Evolutionary conservation across 1,140 invertebrate genomes (phyloP).

Genomic region (Aporrectodea caliginosa): DNA sequence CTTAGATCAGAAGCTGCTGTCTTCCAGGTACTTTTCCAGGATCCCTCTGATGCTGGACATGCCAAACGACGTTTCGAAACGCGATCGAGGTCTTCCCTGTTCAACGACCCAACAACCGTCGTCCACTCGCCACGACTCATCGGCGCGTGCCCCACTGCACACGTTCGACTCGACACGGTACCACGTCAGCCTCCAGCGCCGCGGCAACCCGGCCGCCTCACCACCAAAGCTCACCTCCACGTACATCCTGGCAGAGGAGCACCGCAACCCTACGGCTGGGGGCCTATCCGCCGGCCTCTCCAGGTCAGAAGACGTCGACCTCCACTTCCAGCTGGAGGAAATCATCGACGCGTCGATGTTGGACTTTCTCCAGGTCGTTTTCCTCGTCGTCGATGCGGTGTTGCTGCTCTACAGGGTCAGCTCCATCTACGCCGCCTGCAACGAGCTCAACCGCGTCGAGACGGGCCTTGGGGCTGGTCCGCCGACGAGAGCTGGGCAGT

Average conservation of each 20-base stretch:
- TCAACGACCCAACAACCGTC: too few species aligned
- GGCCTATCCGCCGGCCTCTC: too few species aligned
- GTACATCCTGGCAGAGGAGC: neutral
- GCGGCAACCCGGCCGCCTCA: neutral
- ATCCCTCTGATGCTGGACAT: too few species aligned
- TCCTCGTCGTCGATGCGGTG: neutral
- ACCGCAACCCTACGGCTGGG: too few species aligned
- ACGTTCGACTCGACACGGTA: neutral
- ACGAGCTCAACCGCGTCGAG: neutral
- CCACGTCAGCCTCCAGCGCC: neutral
- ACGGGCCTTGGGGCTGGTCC: too few species aligned
- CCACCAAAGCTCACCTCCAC: neutral
- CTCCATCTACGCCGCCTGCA: neutral
- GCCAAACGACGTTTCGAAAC: too few species aligned
- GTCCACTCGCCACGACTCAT: too few species aligned
- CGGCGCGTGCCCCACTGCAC: neutral
- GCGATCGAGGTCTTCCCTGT: too few species aligned
- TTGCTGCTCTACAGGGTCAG: neutral
- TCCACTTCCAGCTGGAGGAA: neutral
- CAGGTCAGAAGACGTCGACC: too few species aligned
- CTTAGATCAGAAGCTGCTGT: too few species aligned
- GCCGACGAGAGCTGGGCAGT: neutral
- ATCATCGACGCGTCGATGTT: neutral
- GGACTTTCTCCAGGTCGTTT: neutral
- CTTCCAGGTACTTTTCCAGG: neutral